Base-by-base conservation (phyloP, 1,140 invertebrate species). In the Drosophila tristis region DNA sequence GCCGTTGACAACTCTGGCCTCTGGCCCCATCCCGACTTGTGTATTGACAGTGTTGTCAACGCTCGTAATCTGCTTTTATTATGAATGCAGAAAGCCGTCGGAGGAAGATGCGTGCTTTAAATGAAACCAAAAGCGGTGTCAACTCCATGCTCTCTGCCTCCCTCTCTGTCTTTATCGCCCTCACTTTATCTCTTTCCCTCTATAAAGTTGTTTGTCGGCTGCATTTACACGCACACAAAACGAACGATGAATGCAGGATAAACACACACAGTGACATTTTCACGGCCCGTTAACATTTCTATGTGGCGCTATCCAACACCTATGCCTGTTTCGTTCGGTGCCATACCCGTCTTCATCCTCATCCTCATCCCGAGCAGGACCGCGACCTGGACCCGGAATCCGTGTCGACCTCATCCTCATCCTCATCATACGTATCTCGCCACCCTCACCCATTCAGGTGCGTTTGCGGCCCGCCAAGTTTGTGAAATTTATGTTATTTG, bases 401-500 rank as follows among this genome's bases (percentile, higher is more conserved):
- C n/a, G 39, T 35, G 26, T 47, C 42, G 29, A 23, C 39, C 16
- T 8, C 51, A 54, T n/a, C 5, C 35, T 2, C n/a, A 29, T 16
- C n/a, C n/a, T n/a, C 56, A 25, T 25, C 20, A 20, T 20, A 20
- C 20, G 6, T 29, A 6, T n/a, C 11, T 48, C 44, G n/a, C 35
- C 23, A 5, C 35, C 23, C 23, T n/a, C 39, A 4, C 31, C 47
- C 23, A 35, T 72, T 74, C 74, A 82, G 78, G 74, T 87, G 84
- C 71, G 84, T 87, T 39, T 85, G 78, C 62, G 60, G 75, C 70
- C 78, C 82, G 82, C 70, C 74, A 77, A 76, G 84, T 62, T 82
- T 87, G 74, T 67, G 78, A 87, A 87, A 87, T 87, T 87, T 87
- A 87, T 87, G 82, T 89, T 87, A 87, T 87, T 87, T 87, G 82